Base-by-base conservation (phyloP, 2,113 vertebrate genomes). In the Scytalopus superciliaris region DNA sequence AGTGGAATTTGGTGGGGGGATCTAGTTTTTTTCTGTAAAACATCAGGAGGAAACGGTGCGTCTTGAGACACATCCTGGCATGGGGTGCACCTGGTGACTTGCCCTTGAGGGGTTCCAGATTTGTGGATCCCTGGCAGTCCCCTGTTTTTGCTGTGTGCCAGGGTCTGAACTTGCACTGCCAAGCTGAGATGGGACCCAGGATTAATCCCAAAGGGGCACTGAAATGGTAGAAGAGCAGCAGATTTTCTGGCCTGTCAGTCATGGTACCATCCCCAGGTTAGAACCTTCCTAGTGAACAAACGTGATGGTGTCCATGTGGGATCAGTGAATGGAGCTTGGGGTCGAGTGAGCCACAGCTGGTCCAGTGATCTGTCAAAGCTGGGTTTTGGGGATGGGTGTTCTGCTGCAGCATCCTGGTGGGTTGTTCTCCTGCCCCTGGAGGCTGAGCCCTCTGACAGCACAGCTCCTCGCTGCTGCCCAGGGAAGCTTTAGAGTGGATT, bases 331-430 rank as follows among this genome's bases (percentile, higher is more conserved):
- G 14, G 75, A 28, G 17, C 19, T 45, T 9, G 3, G 68, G 76
- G 2, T 11, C 0, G 8, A 60, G 19, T 17, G 27, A 7, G 55
- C 16, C 24, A 22, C 69, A 39, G 42, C 70, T 22, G 74, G 39
- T 21, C 24, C 13, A 0, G 44, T 0, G 31, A 12, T 21, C n/a
- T 55, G 59, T 2, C 22, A 2, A 11, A 60, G 57, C 22, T 7
- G 49, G 18, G 40, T 68, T 76, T 24, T 45, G 50, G 60, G 60
- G 12, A 15, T 0, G 2, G 49, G 42, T 0, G 19, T 9, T 23
- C 30, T 45, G 60, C 52, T 67, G 81, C 22, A 37, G 62, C 35
- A 23, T 17, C 1, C 1, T 33, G 22, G 25, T 1, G 22, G 27
- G 37, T 2, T 64, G 39, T 66, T 28, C 17, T 57, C 44, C 42